Base-by-base conservation (phyloP, 2,888 invertebrate genomes). In the Hoplodrina ambigua region DNA sequence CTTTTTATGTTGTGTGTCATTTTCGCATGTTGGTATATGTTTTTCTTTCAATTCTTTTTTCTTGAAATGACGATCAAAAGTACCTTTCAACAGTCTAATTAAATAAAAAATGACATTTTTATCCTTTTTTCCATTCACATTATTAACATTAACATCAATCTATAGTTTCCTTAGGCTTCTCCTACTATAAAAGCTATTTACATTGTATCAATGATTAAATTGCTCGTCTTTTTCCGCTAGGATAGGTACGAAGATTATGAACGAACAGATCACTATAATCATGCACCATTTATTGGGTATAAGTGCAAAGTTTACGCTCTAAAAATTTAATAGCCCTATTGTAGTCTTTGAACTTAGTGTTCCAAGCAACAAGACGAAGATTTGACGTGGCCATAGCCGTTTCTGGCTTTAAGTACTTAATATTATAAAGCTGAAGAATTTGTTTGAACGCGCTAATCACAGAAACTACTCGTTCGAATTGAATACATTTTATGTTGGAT, bases 241-340 rank as follows among this genome's bases (percentile, higher is more conserved):
- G 13, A 5, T 13, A 73, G 17, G 13, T 11, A 20, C 33, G 5
- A 50, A 30, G 17, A 44, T 15, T 37, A 20, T 46, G 2, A 19
- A 52, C 30, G 7, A 11, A n/a, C 37, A 53, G 19, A 53, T 30
- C 25, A 41, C 8, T 19, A 46, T 52, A 15, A n/a, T 5, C n/a
- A 58, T 46, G 41, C 72, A 11, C 67, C 49, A 75, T 57, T 76
- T 49, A 44, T 44, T 50, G 7, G 11, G n/a, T 20, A 11, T 25
- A 55, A 66, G 53, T 49, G 41, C 33, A 20, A 53, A 53, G 20
- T 79, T 61, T 52, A 62, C 80, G 67, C 46, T 66, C 61, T 67
- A 64, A 55, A 76, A 62, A 30, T 25, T 41, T 64, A 50, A 78
- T 53, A 53, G 41, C 33, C 37, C 52, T 25, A 64, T 79, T 79